These are phyloP conservation scores for Halictus rubicundus DNA, from an alignment of 1,140 invertebrate genomes.

Conservation along the genomic window DNA sequence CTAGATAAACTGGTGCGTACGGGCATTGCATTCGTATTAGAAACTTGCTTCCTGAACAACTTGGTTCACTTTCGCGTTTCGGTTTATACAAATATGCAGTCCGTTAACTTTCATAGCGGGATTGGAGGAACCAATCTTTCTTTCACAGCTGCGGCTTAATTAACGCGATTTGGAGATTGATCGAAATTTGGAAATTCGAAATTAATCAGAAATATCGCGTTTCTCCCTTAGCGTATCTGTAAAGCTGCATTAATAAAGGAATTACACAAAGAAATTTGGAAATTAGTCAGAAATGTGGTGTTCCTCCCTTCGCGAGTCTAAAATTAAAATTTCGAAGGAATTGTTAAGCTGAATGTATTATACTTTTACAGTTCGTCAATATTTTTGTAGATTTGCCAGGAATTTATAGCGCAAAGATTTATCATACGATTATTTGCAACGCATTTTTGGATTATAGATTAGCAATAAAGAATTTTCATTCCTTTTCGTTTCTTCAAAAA, in stretches of 20 bases:
- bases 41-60: constrained; percentile 67
- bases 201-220: background rate
- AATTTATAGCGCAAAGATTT: background rate
- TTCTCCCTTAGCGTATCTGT: no score
- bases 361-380: background rate
- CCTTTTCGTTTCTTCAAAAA: no score
- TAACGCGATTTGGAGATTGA: background rate
- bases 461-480: no score
- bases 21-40: constrained; percentile 63
- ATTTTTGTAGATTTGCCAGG: background rate
- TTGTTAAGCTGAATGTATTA: no score
- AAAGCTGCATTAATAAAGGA: no score
- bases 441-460: no score
- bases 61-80: constrained; percentile 64
- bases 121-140: background rate
- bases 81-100: constrained; percentile 26
- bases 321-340: no score
- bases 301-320: no score
- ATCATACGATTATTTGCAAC: no score
- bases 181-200: background rate
- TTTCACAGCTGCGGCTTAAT: background rate
- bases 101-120: background rate
- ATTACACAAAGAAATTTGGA: no score
- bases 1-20: constrained; percentile 28
- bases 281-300: background rate